Base-by-base conservation (phyloP, 2,113 vertebrate species). In the Propithecus coquereli region DNA sequence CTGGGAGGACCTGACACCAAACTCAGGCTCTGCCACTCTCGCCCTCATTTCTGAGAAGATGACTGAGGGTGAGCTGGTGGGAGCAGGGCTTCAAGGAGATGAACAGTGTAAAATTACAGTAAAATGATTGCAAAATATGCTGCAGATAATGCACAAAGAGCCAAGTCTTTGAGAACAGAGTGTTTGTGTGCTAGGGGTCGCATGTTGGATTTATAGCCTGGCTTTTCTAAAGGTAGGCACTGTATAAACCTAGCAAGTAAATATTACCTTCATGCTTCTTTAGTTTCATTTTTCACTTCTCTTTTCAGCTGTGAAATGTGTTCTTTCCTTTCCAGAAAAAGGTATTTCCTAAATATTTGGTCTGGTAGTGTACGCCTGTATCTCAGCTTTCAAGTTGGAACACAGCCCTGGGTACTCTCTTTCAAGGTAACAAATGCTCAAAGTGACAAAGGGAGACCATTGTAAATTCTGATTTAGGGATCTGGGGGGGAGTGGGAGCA, bases 261-360 rank as follows among this genome's bases (percentile, higher is more conserved):
- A 96, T 84, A 94, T 95, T 96, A 93, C 86, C 93, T 95, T 96
- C 74, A 84, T 84, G 93, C 91, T 50, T 87, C 97, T 97, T 95
- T 80, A 88, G 95, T 96, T 97, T 93, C 77, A 73, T 92, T 96
- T 74, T 95, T 34, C 6, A 90, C 52, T 96, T 97, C 81, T 89
- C 73, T 95, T 97, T 97, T 92, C 76, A 92, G 84, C 96, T 92
- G 71, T 93, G 81, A 98, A 97, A 97, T 90, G 70, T 90, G 63
- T 82, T 76, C 86, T 96, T 96, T 80, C 52, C 91, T 85, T 94
- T 93, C 79, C 94, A 95, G 87, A 95, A 97, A 74, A 79, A 76
- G 63, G 91, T 76, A 82, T 95, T 96, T 97, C 87, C 93, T 96
- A 97, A 94, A 96, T 65, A 74, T 95, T 97, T 91, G 68, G 82